Conservation (phyloP, 1,140 invertebrate genomes). For the Anastrepha ludens region DNA sequence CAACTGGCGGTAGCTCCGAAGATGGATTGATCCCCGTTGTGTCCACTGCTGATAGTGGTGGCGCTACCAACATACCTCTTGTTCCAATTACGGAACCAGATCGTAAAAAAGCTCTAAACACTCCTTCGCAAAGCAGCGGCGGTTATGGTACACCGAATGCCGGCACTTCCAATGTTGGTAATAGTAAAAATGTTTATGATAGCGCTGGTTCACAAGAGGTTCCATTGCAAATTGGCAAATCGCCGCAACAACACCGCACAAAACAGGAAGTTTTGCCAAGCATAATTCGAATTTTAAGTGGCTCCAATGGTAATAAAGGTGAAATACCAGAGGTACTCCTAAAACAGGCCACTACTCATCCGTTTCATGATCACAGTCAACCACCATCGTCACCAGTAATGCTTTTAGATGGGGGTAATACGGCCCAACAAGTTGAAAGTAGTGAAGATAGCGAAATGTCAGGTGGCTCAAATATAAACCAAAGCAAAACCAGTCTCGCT, state of each 20-base stretch:
- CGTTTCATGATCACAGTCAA: slow-evolving; percentile 62
- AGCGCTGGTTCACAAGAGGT: slow-evolving; percentile 8
- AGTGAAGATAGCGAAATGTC: slow-evolving; percentile 53
- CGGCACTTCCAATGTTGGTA: background rate
- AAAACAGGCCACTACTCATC: slow-evolving; percentile 80
- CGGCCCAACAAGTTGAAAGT: slow-evolving; percentile 54
- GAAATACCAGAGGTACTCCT: slow-evolving; percentile 85
- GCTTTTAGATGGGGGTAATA: slow-evolving; percentile 58
- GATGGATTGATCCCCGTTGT: background rate
- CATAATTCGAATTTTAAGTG: slow-evolving; percentile 86
- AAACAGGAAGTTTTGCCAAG: slow-evolving; percentile 81
- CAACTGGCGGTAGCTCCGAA: background rate
- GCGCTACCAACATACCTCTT: background rate
- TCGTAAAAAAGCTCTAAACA: slow-evolving; percentile 83
- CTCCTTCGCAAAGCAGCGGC: slow-evolving; percentile 78
- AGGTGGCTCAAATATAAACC: slow-evolving; percentile 65
- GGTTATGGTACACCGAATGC: background rate
- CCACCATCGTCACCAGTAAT: slow-evolving; percentile 66
- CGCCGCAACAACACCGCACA: slow-evolving; percentile 61
- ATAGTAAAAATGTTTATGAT: slow-evolving; percentile 31
- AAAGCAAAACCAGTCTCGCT: slow-evolving; percentile 59
- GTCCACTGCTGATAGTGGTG: background rate
- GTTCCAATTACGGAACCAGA: slow-evolving; percentile 56
- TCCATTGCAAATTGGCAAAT: slow-evolving; percentile 19
- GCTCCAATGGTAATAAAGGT: slow-evolving; percentile 86